phyloP scores from a whole-genome alignment of 2,797 vertebrate species.

The Furcifer pardalis region DNA sequence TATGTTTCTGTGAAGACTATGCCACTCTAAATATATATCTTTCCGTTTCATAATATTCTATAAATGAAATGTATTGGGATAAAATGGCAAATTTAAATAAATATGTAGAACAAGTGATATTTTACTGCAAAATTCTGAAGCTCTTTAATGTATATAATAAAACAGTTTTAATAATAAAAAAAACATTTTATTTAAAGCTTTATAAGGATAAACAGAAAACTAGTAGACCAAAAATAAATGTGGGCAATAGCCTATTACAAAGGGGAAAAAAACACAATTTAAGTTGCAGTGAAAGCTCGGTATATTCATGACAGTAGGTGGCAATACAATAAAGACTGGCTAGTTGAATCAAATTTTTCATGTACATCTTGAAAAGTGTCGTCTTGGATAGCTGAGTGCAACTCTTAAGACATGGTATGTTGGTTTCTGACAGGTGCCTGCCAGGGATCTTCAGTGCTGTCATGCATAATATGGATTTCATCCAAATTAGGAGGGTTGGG shows the following conservation, averaged over 20 bases:
- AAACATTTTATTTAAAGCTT: conserved; percentile 16
- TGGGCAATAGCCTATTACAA: conserved; percentile 13
- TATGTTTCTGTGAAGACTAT: not conserved
- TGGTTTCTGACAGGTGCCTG: conserved; percentile 77
- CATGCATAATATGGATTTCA: conserved; percentile 74
- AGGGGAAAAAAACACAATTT: conserved; percentile 3
- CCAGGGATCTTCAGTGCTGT: conserved; percentile 77
- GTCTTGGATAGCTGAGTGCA: conserved; percentile 72
- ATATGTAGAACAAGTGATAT: not conserved
- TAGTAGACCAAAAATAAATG: conserved; percentile 22
- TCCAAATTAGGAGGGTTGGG: conserved; percentile 70
- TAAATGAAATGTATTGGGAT: not conserved
- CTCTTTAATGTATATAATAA: conserved; percentile 15
- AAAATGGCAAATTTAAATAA: no score
- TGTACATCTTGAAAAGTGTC: conserved; percentile 75
- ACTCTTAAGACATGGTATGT: conserved; percentile 72
- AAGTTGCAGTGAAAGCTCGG: conserved; percentile 17
- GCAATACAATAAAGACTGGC: conserved; percentile 53
- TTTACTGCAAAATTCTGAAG: conserved; percentile 34
- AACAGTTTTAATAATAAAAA: conserved; percentile 17
- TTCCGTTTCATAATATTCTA: conserved; percentile 51
- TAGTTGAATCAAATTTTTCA: conserved; percentile 70
- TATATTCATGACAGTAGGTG: conserved; percentile 5
- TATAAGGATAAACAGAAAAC: conserved; percentile 19
- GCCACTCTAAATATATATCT: conserved; percentile 1